Evolutionary conservation across 2,888 invertebrate species (phyloP).

Genomic region (Pyrrhia umbra): DNA sequence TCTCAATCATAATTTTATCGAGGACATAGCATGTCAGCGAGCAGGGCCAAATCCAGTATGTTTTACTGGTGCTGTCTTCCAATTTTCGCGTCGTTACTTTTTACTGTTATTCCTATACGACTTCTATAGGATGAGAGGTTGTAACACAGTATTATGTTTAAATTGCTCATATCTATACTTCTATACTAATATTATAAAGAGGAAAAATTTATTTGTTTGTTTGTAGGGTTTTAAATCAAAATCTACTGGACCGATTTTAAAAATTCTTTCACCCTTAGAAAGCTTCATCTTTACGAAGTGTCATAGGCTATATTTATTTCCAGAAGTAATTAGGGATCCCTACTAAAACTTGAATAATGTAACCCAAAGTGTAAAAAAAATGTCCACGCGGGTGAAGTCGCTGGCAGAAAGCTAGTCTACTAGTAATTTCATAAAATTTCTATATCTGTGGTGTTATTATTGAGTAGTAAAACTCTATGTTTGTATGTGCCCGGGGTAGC

Average conservation of each 20-base stretch:
- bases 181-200: no score
- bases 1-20: slow-evolving; percentile 21
- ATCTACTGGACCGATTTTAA: no score
- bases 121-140: slow-evolving; percentile 6
- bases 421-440: background rate
- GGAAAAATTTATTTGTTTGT: no score
- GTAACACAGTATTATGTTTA: background rate
- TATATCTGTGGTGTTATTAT: background rate
- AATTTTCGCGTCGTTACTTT: slow-evolving; percentile 33
- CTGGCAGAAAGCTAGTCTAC: no score
- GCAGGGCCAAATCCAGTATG: slow-evolving; percentile 20
- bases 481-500: background rate
- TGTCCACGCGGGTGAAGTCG: no score
- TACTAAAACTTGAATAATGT: no score
- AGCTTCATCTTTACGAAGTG: no score
- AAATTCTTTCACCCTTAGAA: no score
- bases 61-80: slow-evolving; percentile 9
- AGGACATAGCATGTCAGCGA: slow-evolving; percentile 23
- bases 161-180: background rate
- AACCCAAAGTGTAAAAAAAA: no score
- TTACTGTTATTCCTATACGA: slow-evolving; percentile 11
- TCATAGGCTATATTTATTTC: no score
- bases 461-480: background rate
- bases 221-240: no score
- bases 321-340: no score